These are phyloP conservation scores for Bradypodion pumilum DNA, from an alignment of 2,797 vertebrate genomes.

Conservation along the genomic window DNA sequence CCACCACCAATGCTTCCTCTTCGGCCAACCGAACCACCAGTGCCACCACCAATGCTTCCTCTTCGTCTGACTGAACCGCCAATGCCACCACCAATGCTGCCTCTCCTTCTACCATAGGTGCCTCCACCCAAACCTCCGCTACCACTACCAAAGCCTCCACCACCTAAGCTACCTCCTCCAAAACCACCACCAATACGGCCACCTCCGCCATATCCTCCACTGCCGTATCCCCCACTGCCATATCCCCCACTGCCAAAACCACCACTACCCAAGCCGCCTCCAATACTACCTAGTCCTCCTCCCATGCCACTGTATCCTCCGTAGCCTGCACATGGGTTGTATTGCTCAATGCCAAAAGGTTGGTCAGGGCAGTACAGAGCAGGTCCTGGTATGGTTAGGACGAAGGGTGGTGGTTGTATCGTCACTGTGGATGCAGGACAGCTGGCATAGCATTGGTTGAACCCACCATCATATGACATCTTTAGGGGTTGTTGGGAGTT, in stretches of 20 bases:
- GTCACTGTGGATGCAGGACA: slow-evolving; percentile 24
- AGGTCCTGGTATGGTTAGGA: slow-evolving; percentile 24
- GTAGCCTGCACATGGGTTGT: slow-evolving; percentile 23
- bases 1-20: not conserved
- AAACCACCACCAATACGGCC: not conserved
- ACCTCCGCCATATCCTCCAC: not conserved
- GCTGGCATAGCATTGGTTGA: slow-evolving; percentile 14
- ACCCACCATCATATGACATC: not conserved
- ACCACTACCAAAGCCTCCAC: not conserved
- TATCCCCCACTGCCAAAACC: not conserved
- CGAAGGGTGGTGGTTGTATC: slow-evolving; percentile 23
- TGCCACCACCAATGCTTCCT: not conserved
- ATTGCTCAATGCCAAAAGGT: slow-evolving; percentile 12
- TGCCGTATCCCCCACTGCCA: not conserved
- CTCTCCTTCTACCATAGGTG: not conserved
- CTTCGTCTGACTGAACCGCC: not conserved
- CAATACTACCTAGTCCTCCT: not conserved
- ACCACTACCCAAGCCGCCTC: not conserved
- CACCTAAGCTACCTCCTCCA: not conserved
- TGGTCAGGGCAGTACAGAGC: slow-evolving; percentile 20
- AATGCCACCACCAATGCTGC: not conserved
- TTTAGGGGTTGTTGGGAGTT: not conserved
- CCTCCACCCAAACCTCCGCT: not conserved
- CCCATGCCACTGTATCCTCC: not conserved
- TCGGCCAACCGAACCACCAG: not conserved